Percentiles rank a stretch among this genome's conserved stretches.
Evolutionary conservation across 2,113 vertebrate genomes (phyloP).

Genomic region (Desmodus rotundus): DNA sequence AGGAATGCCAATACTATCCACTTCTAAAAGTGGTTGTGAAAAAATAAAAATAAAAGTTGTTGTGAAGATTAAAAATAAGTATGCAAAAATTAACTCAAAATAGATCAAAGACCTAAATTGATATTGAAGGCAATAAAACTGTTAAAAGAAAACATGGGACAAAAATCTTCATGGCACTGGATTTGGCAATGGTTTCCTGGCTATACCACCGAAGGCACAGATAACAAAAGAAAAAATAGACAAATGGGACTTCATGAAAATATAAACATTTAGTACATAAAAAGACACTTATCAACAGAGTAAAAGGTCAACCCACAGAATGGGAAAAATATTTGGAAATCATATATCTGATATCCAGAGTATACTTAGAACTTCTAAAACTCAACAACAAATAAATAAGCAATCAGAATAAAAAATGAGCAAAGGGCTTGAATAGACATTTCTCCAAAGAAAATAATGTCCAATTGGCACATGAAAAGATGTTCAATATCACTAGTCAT

Average conservation of each 20-base stretch:
- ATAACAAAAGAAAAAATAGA: neutral
- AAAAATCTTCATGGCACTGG: neutral
- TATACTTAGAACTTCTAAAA: too few species aligned
- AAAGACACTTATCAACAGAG: neutral
- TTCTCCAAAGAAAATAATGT: neutral
- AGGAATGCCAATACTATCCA: neutral
- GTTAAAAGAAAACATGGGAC: neutral
- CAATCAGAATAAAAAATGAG: neutral
- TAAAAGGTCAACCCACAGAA: neutral
- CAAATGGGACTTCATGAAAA: neutral
- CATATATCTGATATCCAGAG: too few species aligned
- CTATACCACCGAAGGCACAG: neutral
- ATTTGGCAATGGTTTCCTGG: neutral
- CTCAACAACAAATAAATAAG: neutral
- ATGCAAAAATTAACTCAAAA: neutral
- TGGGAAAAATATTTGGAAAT: too few species aligned
- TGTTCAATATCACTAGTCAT: neutral
- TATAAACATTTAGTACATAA: neutral
- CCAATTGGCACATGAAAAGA: neutral
- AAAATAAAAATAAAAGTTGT: neutral
- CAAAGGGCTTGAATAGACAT: neutral
- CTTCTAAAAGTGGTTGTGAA: neutral
- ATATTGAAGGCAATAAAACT: neutral
- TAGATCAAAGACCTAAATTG: neutral
- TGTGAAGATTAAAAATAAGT: neutral